Evolutionary conservation across 2,888 invertebrate genomes (phyloP), one percentile per base, ranked within the genome.

Genomic region (Ectobius pallidus): DNA sequence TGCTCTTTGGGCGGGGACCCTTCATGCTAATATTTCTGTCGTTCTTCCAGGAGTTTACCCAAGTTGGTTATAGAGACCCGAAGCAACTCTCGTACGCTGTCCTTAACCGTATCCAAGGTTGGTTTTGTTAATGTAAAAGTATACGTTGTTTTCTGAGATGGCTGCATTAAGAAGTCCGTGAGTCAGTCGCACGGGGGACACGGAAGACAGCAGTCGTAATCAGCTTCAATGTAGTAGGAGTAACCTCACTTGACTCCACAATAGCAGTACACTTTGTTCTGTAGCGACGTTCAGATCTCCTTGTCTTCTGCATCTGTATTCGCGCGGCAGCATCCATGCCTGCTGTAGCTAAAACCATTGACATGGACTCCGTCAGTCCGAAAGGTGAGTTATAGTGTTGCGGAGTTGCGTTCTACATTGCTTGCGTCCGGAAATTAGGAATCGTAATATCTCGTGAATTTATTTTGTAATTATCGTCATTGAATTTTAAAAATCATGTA

Each of bases 81-180:
- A 3, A 58, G 3, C 25, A 52, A 22, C 20, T 52, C 25, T 25
- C 25, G 25, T 7, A 22, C 46, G 22, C 20, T 58, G 30, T 30
- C 58, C 58, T 30, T 58, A 58, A 58, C 32, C 58, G 58, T 58
- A 58, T 30, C 58, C 58, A 58, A 58, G 58, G 58, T 58, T 58
- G 27, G 30, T 30, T 58, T 58, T 2, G 58, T 58, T 58, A 58
- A n/a, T 58, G 32, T 25, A 22, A 2, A 30, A 30, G 27, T 30
- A 30, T 58, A 58, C 16, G 30, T 32, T n/a, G 58, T 30, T 27
- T 16, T 2, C 27, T 30, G 32, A 58, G 11, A 34, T n/a, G 20
- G 52, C 52, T 52, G 52, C 22, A 3, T 9, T 6, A 25, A 1
- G 39, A 6, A 9, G 52, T 52, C 3, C 16, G 30, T 58, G 14